Base-by-base conservation (phyloP, 2,113 vertebrate genomes). In the Anser cygnoides region DNA sequence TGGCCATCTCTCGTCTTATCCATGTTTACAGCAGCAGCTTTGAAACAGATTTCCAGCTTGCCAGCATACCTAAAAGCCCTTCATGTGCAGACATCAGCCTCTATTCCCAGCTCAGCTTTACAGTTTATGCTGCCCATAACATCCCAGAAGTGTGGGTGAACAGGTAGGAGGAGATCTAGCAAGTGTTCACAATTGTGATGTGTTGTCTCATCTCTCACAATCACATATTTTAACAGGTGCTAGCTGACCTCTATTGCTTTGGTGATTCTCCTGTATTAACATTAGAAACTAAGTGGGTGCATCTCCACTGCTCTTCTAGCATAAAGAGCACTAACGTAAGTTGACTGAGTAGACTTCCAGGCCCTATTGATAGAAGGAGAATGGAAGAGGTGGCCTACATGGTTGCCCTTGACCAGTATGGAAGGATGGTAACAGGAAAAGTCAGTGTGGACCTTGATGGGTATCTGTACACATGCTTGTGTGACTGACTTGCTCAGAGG, bases 141-240 rank as follows among this genome's bases (percentile, higher is more conserved):
- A 95, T 98, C 70, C 97, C 98, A 65, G 97, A 97, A 82, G 65
- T 67, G 12, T 98, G 98, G 98, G 52, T 93, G 41, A 84, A 52
- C 74, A 97, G 97, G 98, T 98, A 74, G 94, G 97, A 73, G 23
- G 31, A 59, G 11, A 29, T n/a, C 8, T 25, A 72, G 23, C 16
- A 26, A 10, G 14, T 22, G 15, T 17, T 67, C 37, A 13, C 17
- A 6, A 44, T 22, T 37, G 37, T 37, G 37, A 37, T 37, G 0
- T 54, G 20, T 8, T 80, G 5, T 83, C 25, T 66, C 23, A 16
- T 22, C 54, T 78, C 46, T 75, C 84, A 59, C 22, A 50, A 11
- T 57, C 39, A 11, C 5, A 0, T 3, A 4, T 75, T 76, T 74
- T 61, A 25, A 35, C 18, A 39, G 33, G 41, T 12, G 33, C 14